Evolutionary conservation across 2,113 vertebrate species (phyloP), one percentile per base, ranked within the genome.

Genomic region (Sinocyclocheilus grahami): DNA sequence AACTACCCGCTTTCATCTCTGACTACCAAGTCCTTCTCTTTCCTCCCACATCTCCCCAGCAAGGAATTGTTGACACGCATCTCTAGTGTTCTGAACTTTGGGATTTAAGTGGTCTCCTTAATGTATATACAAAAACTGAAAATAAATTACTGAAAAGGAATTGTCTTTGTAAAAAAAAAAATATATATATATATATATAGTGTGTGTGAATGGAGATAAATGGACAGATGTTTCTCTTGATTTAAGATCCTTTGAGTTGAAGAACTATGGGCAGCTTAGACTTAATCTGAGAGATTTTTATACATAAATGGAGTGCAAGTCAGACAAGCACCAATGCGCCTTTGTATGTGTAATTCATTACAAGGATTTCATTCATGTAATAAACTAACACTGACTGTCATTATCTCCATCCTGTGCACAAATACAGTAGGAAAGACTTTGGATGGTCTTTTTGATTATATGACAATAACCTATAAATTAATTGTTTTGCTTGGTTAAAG

Each of bases 111-210:
- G 37, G n/a, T 86, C 75, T 90, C 94, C 90, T 92, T 93, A 93
- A 91, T 95, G 93, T 95, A 94, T 91, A 95, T 91, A 94, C 86
- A 92, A 93, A 89, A 93, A 12, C 87, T 92, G 91, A 53, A 53
- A 53, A 77, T 27, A n/a, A 77, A 77, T 27, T 30, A 48, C 87
- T 92, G 91, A 53, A 53, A 53, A 77, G 9, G 13, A 77, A 53
- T 27, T 27, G 53, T 85, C 58, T 86, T 69, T 84, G 86, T 93
- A 92, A 92, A 90, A 89, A 91, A 83, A 10, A 10, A 10, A 88
- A 91, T 91, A 16, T 74, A 89, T 48, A 11, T 46, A 2, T 46
- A 5, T n/a, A 30, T 46, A 46, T 8, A 42, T 42, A 8, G 7
- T 46, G 42, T 10, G 42, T 9, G 30, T 87, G 88, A 90, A 90